Conservation (phyloP, 2,797 vertebrate genomes). For the Halcyon chelicuti region DNA sequence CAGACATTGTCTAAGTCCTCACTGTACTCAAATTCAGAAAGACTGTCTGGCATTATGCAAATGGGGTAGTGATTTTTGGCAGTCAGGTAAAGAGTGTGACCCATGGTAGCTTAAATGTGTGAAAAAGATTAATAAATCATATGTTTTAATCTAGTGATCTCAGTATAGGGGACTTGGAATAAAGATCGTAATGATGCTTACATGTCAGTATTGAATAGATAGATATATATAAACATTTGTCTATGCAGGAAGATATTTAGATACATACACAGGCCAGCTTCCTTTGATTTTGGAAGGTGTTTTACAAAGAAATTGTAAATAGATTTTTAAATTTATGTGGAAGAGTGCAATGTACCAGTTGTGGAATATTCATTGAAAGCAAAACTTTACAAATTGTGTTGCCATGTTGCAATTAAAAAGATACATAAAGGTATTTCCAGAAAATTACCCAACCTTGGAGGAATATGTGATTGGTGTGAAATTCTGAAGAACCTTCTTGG, state of each 20-base stretch:
- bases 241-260: background rate
- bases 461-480: background rate
- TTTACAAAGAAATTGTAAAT: background rate
- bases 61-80: background rate
- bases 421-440: background rate
- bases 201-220: background rate
- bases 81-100: background rate
- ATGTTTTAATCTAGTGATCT: background rate
- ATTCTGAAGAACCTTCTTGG: background rate
- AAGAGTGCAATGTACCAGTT: background rate
- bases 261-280: background rate
- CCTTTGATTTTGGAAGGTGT: background rate
- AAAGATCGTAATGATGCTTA: background rate
- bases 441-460: background rate
- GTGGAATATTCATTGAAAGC: background rate
- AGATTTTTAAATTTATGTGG: background rate
- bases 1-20: background rate
- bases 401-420: background rate
- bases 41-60: background rate
- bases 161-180: background rate
- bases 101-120: background rate
- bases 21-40: background rate
- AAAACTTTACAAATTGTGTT: background rate
- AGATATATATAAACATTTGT: background rate
- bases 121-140: background rate